Conservation (phyloP, 2,797 vertebrate genomes). For the Manis pentadactyla region DNA sequence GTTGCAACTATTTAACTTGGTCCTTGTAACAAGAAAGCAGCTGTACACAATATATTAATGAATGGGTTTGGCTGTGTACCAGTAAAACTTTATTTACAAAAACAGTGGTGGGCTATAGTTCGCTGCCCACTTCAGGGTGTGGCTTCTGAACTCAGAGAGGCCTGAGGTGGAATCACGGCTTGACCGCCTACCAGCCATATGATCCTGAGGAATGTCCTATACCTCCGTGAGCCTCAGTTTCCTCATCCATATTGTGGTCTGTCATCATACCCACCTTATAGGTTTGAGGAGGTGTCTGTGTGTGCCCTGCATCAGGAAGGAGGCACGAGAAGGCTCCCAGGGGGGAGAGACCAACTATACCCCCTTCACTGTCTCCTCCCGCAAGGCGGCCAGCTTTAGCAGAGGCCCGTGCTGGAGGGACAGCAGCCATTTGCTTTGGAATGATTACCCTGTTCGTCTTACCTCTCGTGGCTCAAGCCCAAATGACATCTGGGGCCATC, state of each 20-base stretch:
- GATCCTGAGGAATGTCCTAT: neutral
- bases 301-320: neutral
- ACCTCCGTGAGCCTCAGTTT: neutral
- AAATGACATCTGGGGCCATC: neutral
- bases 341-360: neutral
- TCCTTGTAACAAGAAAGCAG: neutral
- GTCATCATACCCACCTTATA: neutral
- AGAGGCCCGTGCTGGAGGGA: neutral
- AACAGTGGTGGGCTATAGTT: neutral
- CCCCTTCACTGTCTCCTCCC: neutral
- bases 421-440: neutral
- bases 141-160: neutral
- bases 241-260: neutral
- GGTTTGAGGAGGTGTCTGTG: neutral
- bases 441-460: neutral
- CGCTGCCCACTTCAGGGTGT: neutral
- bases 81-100: slow-evolving; percentile 50
- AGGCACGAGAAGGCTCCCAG: neutral
- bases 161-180: neutral
- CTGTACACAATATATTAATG: neutral
- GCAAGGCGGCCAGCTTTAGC: neutral
- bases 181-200: neutral
- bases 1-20: neutral
- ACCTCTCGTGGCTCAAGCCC: neutral
- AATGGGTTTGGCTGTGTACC: neutral